These are phyloP conservation scores for Xiphorhynchus elegans DNA, from an alignment of 2,113 vertebrate species.

Conservation along the genomic window DNA sequence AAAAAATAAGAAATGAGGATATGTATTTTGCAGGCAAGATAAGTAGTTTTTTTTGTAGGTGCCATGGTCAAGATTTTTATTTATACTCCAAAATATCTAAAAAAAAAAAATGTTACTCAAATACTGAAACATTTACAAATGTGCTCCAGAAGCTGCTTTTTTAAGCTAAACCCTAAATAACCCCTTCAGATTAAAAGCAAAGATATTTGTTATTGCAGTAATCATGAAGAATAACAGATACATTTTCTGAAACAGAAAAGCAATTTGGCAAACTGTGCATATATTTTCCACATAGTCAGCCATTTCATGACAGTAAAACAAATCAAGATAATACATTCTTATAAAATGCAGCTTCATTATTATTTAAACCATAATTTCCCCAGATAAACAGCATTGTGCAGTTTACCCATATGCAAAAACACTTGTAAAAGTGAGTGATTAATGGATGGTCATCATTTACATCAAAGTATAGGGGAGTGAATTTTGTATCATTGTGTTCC, in stretches of 20 bases:
- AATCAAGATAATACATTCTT: neutral
- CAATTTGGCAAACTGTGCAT: neutral
- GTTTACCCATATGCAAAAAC: neutral
- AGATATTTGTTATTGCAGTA: neutral
- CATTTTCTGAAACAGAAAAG: neutral
- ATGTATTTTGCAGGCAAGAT: neutral
- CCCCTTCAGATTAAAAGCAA: neutral
- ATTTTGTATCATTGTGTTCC: neutral
- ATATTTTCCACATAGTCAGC: neutral
- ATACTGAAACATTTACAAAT: neutral
- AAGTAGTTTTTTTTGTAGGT: neutral
- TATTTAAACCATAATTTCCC: conserved; percentile 2
- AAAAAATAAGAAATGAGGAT: neutral
- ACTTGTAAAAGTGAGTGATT: neutral
- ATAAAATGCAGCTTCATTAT: neutral
- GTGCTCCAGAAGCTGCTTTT: neutral
- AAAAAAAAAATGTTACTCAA: neutral
- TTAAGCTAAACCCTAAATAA: neutral
- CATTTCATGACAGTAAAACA: neutral
- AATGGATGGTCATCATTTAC: neutral
- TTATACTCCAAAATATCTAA: neutral
- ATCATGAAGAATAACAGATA: neutral
- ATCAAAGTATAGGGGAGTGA: neutral
- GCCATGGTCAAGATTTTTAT: neutral
- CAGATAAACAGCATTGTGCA: neutral